Base-by-base conservation (phyloP, 2,888 invertebrate species). In the Leuctra nigra region DNA sequence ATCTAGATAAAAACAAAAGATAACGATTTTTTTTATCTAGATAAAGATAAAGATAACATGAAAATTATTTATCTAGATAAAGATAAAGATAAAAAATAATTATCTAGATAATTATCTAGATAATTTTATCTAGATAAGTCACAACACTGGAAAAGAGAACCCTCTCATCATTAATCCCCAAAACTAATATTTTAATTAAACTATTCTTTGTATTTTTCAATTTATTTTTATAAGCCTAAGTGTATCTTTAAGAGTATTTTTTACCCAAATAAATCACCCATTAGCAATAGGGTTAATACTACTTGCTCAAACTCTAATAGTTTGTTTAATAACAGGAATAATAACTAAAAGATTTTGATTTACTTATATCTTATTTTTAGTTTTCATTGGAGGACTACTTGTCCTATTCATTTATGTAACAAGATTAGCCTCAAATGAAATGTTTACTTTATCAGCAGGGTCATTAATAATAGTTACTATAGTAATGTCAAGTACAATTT, bases 381-480 rank as follows among this genome's bases (percentile, higher is more conserved):
- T 48, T n/a, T 48, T 48, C 18, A 36, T 36, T 36, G 80, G 83
- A 18, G 82, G 82, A 14, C 71, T 84, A 75, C 64, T 84, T 74
- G 76, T 84, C 7, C 64, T 83, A 73, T 82, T 83, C 73, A 75
- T 82, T 70, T 84, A 83, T 70, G 76, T 83, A 2, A 77, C 79
- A 57, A 81, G 80, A 62, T 67, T 81, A 69, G 78, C 79, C 0
- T 79, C 78, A 14, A 82, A 82, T 73, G 79, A 81, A 78, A 71
- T 77, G 72, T 78, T 80, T 69, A 67, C 68, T 60, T 65, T 71
- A 73, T 71, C 63, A 65, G 61, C 66, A 65, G 6, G 2, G 4
- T 4, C 14, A n/a, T 38, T 14, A n/a, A 38, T 38, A 9, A 6
- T 38, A 38, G 6, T 38, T 4, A 14, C 6, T n/a, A 4, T 14